Evolutionary conservation across 2,113 vertebrate species (phyloP).

Genomic region (Chelonoidis abingdonii): DNA sequence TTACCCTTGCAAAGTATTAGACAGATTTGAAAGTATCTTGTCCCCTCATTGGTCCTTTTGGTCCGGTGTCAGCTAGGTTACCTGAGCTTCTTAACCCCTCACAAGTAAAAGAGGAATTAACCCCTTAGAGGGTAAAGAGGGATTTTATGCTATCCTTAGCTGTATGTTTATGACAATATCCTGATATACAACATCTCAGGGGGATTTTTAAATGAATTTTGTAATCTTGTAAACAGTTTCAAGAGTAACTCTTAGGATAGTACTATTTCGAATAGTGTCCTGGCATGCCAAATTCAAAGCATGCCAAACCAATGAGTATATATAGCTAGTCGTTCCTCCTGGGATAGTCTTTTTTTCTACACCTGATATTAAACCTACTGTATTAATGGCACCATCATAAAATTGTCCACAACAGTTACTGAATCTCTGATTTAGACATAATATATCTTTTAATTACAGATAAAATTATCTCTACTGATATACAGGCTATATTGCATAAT

Average conservation of each 20-base stretch:
- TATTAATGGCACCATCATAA: neutral
- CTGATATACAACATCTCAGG: neutral
- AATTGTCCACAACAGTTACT: neutral
- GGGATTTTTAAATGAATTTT: neutral
- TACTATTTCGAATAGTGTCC: neutral
- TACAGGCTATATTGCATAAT: neutral
- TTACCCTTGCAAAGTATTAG: neutral
- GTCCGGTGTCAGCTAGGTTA: no score
- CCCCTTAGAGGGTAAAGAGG: no score
- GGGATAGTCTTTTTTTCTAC: neutral
- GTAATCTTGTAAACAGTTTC: neutral
- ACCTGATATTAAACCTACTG: neutral
- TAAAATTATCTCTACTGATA: conserved; percentile 9
- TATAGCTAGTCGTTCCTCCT: neutral
- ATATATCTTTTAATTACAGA: neutral
- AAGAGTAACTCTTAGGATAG: neutral
- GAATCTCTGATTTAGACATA: neutral
- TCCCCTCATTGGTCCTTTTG: no score
- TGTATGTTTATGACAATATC: neutral
- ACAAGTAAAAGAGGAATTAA: no score
- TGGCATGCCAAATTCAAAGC: neutral
- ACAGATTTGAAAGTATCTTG: neutral
- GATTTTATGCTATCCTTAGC: no score
- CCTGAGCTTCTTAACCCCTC: no score
- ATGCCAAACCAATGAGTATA: neutral